Evolutionary conservation across 2,888 invertebrate species (phyloP).

Genomic region (Acanthosoma haemorrhoidale): DNA sequence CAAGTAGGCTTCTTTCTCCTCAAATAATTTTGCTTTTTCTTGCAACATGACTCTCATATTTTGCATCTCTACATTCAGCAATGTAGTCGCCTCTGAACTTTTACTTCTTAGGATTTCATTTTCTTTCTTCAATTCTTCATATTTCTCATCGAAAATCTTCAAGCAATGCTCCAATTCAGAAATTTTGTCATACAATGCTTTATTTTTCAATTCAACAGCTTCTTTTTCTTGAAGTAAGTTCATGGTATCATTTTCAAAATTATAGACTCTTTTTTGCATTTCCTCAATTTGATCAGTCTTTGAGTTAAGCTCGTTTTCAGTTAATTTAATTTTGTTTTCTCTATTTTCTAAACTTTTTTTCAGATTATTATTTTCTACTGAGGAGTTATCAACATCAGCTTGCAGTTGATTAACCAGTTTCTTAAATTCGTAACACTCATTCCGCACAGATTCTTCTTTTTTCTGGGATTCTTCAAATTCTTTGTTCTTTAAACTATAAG

Average conservation of each 20-base stretch:
- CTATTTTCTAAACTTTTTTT: slow-evolving; percentile 28
- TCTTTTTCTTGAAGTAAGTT: slow-evolving; percentile 46
- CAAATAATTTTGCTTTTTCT: slow-evolving; percentile 13
- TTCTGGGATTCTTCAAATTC: slow-evolving; percentile 30
- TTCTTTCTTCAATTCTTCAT: slow-evolving; percentile 13
- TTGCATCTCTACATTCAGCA: slow-evolving; percentile 16
- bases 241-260: slow-evolving; percentile 45
- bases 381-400: slow-evolving; percentile 48
- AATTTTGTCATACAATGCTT: slow-evolving; percentile 47
- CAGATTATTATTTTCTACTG: slow-evolving; percentile 25
- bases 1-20: slow-evolving; percentile 17
- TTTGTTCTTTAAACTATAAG: slow-evolving; percentile 26
- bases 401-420: slow-evolving; percentile 50
- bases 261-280: slow-evolving; percentile 35
- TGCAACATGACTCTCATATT: slow-evolving; percentile 9
- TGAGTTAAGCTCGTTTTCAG: neutral
- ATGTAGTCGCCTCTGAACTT: neutral
- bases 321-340: slow-evolving; percentile 11
- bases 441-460: neutral
- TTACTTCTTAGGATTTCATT: slow-evolving; percentile 12
- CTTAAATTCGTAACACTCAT: slow-evolving; percentile 43
- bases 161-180: slow-evolving; percentile 25
- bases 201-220: slow-evolving; percentile 48
- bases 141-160: slow-evolving; percentile 10
- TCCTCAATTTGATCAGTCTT: slow-evolving; percentile 1